Conservation (phyloP, 2,113 vertebrate species). For the Apistogramma diplotaenia region DNA sequence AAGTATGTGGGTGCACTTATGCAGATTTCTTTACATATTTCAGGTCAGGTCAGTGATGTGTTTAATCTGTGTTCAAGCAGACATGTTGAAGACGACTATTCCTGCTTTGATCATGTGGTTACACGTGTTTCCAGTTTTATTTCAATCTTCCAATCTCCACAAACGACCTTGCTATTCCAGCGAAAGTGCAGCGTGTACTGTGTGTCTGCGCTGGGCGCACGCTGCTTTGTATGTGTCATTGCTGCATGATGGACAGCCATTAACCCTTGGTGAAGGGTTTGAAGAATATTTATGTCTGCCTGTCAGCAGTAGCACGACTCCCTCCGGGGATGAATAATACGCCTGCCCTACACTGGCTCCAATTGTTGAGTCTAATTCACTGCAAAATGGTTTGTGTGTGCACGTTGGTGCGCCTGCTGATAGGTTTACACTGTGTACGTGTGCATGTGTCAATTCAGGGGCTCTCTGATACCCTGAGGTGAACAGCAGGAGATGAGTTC, state of each 20-base stretch:
- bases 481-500: constrained; percentile 63
- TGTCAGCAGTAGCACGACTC: constrained; percentile 67
- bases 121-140: not conserved
- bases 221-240: constrained; percentile 30
- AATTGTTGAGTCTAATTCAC: constrained; percentile 56
- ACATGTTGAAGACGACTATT: not conserved
- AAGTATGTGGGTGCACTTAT: not conserved
- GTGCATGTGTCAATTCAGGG: constrained; percentile 34
- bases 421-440: constrained; percentile 10
- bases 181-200: constrained; percentile 24
- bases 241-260: constrained; percentile 73
- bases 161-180: constrained; percentile 55
- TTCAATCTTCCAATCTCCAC: not conserved
- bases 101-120: not conserved
- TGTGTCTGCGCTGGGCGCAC: constrained; percentile 1
- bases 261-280: constrained; percentile 72
- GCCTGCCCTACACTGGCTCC: constrained; percentile 58
- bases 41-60: not conserved
- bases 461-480: constrained; percentile 54
- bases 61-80: not conserved
- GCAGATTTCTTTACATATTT: not conserved
- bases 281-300: constrained; percentile 74
- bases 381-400: constrained; percentile 26
- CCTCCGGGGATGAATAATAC: constrained; percentile 72
- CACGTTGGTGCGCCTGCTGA: not conserved